Conservation (phyloP, 2,113 vertebrate genomes). For the Pavo muticus region DNA sequence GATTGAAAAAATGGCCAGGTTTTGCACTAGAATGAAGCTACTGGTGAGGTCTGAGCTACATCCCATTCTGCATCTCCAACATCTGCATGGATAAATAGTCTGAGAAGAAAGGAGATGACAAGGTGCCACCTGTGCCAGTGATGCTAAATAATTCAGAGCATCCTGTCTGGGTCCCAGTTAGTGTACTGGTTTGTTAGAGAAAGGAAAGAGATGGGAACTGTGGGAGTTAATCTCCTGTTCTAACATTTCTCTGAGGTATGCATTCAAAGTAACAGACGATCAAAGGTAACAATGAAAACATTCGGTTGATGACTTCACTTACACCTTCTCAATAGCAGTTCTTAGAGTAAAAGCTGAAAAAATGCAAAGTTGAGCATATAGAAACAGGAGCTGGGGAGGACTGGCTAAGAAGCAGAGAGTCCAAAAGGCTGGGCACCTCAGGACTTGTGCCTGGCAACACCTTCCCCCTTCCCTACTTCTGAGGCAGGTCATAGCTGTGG, state of each 20-base stretch:
- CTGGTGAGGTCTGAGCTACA: not conserved
- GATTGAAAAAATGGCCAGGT: not conserved
- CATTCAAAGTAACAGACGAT: not conserved
- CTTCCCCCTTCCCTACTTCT: not conserved
- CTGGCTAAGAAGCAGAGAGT: not conserved
- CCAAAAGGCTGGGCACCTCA: fast-evolving
- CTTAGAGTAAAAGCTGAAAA: not conserved
- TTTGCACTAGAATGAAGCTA: not conserved
- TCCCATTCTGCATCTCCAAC: not conserved
- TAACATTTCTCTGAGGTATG: not conserved
- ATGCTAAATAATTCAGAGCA: fast-evolving
- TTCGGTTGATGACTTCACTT: not conserved
- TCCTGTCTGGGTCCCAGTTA: not conserved
- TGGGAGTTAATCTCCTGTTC: not conserved
- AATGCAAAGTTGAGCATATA: fast-evolving
- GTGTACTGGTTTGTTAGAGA: fast-evolving
- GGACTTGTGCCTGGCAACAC: not conserved
- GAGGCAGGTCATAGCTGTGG: not conserved
- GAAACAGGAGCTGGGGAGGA: not conserved
- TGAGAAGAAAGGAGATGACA: not conserved
- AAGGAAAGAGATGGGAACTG: not conserved
- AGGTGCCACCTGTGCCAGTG: not conserved
- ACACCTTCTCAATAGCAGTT: not conserved
- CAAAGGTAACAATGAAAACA: not conserved
- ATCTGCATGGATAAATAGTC: not conserved